Evolutionary conservation across 37 sponge, comb jelly and placozoan species (phyloP), one percentile per base, ranked within the genome.

Genomic region (Chondrilla cf. caribensis): DNA sequence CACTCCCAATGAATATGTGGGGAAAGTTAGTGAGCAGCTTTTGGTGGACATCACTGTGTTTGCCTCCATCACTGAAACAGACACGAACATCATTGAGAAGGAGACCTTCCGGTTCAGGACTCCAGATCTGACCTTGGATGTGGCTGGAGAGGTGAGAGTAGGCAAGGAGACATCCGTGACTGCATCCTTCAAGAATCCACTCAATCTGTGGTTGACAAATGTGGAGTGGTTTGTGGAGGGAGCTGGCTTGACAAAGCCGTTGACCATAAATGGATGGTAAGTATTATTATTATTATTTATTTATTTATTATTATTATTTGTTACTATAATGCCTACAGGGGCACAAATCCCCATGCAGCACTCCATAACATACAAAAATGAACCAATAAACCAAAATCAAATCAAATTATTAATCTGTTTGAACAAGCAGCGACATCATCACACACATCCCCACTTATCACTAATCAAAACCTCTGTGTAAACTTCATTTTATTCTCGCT

Each of bases 191-290:
- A 79, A 24, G 18, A 88, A 88, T 44, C 88, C 84, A 24, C 62
- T 88, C 32, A 68, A 79, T 35, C 58, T 44, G 31, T 25, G 79
- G 17, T 43, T 88, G 66, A 84, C 88, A 43, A 80, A 84, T 24
- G 80, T 88, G 0, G 58, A 43, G 60, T 83, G 71, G 40, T 54
- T 58, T 60, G 57, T 88, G 36, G 88, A 88, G 66, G 88, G 88
- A 42, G 58, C 84, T 84, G 78, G 81, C 21, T 73, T 88, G 51
- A 70, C 70, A 2, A 24, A 57, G 38, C 65, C 88, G 33, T 22
- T 58, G 51, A 43, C 21, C 37, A 41, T 43, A 28, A 22, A 6
- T 66, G 82, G 70, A 66, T 33, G 66, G 51, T 43, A 21, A 29
- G 51, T 43, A 47, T 47, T 6, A 47, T 11, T 14, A 47, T 14